Evolutionary conservation across 1,140 invertebrate species (phyloP), one percentile per base, ranked within the genome.

Genomic region (Rhopalosiphum padi): DNA sequence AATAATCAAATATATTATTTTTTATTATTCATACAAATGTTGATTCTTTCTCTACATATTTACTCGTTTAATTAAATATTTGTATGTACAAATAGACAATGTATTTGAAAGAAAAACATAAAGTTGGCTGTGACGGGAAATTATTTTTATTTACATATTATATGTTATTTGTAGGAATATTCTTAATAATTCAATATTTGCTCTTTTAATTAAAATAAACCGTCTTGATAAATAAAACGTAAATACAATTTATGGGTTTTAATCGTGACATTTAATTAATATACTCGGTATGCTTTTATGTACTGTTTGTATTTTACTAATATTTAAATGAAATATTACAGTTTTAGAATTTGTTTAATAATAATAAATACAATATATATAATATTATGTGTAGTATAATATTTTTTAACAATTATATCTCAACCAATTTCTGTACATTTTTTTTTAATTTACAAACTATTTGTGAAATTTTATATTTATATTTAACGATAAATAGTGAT

Each of bases 91-190:
- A 77, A 77, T n/a, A 4, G 4, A 30, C 15, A 77, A 77, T 77
- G 15, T 18, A 77, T n/a, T 77, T 77, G 60, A 77, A 77, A 77
- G 15, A 77, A 77, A n/a, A n/a, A 77, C n/a, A 77, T 77, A 77
- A 77, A 77, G 30, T 77, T 4, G 9, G 15, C 1, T 77, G n/a
- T 18, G n/a, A 77, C n/a, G 11, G 30, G 30, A 77, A 77, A 77
- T 77, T n/a, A n/a, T 77, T 77, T 77, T 77, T 77, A n/a, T 77
- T n/a, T 18, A n/a, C 60, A n/a, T n/a, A n/a, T n/a, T 60, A 60
- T 60, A 30, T 15, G 15, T 48, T 48, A 48, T n/a, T 68, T 60
- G 60, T n/a, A 18, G 30, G n/a, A 77, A n/a, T 77, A 77, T 77
- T 77, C 60, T 77, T 77, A 43, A 41, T 43, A 85, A 43, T 43